phyloP scores from a whole-genome alignment of 2,797 vertebrate species.

The Antrozous pallidus region DNA sequence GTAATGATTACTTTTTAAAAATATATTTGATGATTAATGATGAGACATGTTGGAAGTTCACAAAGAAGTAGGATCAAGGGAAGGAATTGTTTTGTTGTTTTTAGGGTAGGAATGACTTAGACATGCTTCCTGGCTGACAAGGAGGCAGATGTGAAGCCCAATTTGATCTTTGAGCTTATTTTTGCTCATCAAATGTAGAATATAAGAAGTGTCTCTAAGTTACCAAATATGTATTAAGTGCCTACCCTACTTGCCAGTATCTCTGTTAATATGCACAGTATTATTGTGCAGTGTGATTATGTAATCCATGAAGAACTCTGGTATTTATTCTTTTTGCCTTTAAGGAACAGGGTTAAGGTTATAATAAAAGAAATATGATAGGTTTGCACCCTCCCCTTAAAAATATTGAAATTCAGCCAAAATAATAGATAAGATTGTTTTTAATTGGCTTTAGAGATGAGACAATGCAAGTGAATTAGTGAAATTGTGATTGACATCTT shows the following conservation, averaged over 20 bases:
- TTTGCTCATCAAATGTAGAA: neutral
- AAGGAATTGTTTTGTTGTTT: neutral
- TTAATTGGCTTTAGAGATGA: conserved; percentile 72
- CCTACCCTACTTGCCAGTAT: neutral
- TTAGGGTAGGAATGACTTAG: neutral
- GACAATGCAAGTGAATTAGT: conserved; percentile 71
- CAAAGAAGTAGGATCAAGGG: neutral
- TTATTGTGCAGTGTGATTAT: conserved; percentile 53
- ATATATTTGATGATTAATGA: neutral
- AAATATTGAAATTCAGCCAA: conserved; percentile 67
- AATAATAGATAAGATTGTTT: conserved; percentile 69
- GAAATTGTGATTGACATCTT: conserved; percentile 69
- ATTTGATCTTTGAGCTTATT: neutral
- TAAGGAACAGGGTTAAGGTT: conserved; percentile 70
- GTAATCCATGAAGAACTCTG: conserved; percentile 33
- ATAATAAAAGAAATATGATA: conserved; percentile 67
- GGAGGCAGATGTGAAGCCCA: neutral
- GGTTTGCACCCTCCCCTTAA: conserved; percentile 59
- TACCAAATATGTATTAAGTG: neutral
- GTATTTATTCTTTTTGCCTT: conserved; percentile 61
- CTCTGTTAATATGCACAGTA: neutral
- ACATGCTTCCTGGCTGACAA: neutral
- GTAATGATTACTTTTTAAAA: neutral
- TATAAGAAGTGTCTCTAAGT: neutral
- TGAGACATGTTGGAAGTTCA: conserved; percentile 2